phyloP scores from a whole-genome alignment of 2,888 invertebrate genomes.

The Glyphotaelius pellucidus region DNA sequence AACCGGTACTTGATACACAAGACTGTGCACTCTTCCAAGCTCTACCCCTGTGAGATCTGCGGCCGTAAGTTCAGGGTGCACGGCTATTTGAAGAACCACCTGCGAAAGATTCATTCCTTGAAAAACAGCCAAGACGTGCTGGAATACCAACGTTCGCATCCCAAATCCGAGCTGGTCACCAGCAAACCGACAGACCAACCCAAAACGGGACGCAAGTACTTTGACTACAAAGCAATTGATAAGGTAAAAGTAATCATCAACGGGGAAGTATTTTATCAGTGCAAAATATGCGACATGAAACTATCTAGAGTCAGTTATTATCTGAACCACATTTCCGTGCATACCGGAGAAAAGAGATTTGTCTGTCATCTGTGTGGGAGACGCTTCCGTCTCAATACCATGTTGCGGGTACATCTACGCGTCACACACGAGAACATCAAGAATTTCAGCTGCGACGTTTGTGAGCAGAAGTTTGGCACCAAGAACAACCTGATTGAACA shows the following conservation, averaged over 20 bases:
- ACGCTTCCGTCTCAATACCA: conserved; percentile 81
- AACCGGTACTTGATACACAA: conserved; percentile 73
- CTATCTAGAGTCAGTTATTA: conserved; percentile 68
- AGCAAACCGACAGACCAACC: not conserved
- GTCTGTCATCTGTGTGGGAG: conserved; percentile 83
- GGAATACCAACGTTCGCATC: conserved; percentile 41
- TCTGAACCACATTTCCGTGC: conserved; percentile 79
- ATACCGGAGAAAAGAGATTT: conserved; percentile 82
- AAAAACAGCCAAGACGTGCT: conserved; percentile 27
- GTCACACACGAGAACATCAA: conserved; percentile 81
- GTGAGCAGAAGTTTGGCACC: conserved; percentile 79
- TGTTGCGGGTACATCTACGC: conserved; percentile 79
- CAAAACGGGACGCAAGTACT: conserved; percentile 33
- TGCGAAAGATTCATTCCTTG: conserved; percentile 38
- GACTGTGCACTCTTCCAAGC: conserved; percentile 69
- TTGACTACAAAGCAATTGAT: conserved; percentile 65
- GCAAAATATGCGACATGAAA: conserved; percentile 78
- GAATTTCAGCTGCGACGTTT: conserved; percentile 77
- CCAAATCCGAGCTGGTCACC: not conserved
- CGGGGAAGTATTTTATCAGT: conserved; percentile 78
- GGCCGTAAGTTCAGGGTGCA: conserved; percentile 36
- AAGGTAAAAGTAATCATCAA: conserved; percentile 71
- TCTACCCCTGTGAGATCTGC: conserved; percentile 43
- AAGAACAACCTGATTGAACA: conserved; percentile 80
- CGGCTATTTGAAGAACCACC: conserved; percentile 28